phyloP scores from a whole-genome alignment of 2,797 vertebrate genomes.

The Helicolenus hilgendorfi region DNA sequence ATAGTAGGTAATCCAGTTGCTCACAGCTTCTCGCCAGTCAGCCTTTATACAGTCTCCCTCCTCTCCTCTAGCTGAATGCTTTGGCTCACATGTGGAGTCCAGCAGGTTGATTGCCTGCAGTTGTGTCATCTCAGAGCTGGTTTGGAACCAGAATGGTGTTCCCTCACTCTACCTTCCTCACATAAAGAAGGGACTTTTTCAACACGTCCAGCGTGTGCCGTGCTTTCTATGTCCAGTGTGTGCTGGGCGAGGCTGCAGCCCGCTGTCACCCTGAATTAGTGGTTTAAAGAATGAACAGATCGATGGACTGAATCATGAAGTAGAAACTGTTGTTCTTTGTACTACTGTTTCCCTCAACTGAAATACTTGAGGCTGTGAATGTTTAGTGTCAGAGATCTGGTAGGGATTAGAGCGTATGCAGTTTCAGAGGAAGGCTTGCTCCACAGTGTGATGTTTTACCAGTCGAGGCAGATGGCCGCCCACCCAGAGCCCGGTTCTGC shows the following conservation, averaged over 20 bases:
- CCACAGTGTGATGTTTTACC: not conserved
- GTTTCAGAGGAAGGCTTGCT: not conserved
- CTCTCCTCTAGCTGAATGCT: not conserved
- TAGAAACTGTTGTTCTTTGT: not conserved
- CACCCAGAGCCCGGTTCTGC: too few species aligned
- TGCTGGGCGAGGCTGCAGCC: not conserved
- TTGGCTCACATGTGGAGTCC: not conserved
- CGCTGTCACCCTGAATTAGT: not conserved
- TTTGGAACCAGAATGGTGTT: not conserved
- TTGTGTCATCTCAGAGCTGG: not conserved
- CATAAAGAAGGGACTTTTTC: not conserved
- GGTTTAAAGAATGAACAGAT: not conserved
- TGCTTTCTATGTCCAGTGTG: not conserved
- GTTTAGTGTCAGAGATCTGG: not conserved
- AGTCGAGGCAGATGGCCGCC: too few species aligned
- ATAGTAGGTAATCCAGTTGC: not conserved
- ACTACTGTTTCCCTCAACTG: not conserved
- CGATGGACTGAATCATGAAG: not conserved
- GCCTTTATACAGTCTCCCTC: not conserved
- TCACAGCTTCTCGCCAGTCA: not conserved
- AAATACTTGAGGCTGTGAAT: not conserved
- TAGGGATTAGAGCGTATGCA: not conserved
- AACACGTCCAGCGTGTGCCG: not conserved
- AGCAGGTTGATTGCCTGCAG: not conserved
- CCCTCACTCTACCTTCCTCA: not conserved